Conservation (phyloP, 2,797 vertebrate species). For the Sitta carolinensis region DNA sequence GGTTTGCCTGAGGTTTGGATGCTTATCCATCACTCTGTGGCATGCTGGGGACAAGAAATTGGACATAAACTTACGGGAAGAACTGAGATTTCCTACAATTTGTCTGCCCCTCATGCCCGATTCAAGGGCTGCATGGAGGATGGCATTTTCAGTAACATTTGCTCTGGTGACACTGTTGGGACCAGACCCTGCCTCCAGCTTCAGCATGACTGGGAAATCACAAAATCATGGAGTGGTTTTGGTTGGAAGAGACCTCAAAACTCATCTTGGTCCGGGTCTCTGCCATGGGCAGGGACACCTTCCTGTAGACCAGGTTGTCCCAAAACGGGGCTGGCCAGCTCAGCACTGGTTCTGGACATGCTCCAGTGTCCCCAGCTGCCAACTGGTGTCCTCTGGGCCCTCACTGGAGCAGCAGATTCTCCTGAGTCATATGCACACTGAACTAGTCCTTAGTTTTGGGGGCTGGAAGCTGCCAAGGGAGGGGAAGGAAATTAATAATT, state of each 20-base stretch:
- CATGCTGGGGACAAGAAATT: background rate
- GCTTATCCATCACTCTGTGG: slow-evolving; percentile 5
- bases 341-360: background rate
- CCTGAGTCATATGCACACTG: background rate
- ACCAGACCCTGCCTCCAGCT: background rate
- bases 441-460: background rate
- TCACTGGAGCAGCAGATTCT: background rate
- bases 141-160: background rate
- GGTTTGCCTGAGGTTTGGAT: slow-evolving; percentile 10
- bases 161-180: background rate
- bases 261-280: fast-evolving
- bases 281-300: background rate
- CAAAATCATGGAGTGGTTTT: background rate
- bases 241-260: background rate
- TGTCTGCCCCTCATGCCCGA: fast-evolving
- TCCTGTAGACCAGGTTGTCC: fast-evolving
- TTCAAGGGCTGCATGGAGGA: background rate
- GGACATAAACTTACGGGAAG: background rate
- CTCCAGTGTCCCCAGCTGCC: background rate
- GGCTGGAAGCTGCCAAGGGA: background rate
- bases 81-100: background rate
- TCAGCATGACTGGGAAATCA: background rate
- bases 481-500: background rate
- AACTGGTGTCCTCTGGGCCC: background rate
- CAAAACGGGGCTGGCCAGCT: background rate